phyloP scores from a whole-genome alignment of 1,140 invertebrate genomes.

The Papilio polytes region DNA sequence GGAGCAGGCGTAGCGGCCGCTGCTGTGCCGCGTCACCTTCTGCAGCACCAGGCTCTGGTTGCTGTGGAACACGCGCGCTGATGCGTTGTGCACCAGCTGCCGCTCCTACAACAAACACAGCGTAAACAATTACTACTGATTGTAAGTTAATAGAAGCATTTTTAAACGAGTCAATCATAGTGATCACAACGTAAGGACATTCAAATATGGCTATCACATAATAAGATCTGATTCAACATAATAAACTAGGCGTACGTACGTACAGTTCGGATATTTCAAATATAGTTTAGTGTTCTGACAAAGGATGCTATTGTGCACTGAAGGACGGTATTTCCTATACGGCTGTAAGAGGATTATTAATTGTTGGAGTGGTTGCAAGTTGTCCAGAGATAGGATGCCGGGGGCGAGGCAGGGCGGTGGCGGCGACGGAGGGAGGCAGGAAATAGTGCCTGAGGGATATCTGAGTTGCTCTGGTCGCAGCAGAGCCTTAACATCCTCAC shows the following conservation, averaged over 20 bases:
- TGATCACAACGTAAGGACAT: too few species aligned
- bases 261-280: background rate
- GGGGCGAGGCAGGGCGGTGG: background rate
- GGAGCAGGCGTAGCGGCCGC: slow-evolving; percentile 92
- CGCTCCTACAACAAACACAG: slow-evolving; percentile 85
- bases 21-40: slow-evolving; percentile 90
- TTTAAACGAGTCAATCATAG: too few species aligned
- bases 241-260: background rate
- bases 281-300: slow-evolving; percentile 46
- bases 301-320: slow-evolving; percentile 57
- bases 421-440: too few species aligned
- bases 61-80: slow-evolving; percentile 91
- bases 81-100: slow-evolving; percentile 90
- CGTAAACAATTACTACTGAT: slow-evolving; percentile 33
- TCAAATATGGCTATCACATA: too few species aligned
- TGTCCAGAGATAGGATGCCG: slow-evolving; percentile 45
- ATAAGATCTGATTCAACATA: background rate
- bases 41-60: slow-evolving; percentile 94
- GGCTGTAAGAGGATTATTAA: slow-evolving; percentile 65
- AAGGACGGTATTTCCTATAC: slow-evolving; percentile 68
- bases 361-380: slow-evolving; percentile 60
- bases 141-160: background rate
- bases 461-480: too few species aligned
- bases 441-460: background rate
- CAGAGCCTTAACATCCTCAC: background rate